These are phyloP conservation scores for Edolisoma coerulescens DNA, from an alignment of 2,113 vertebrate species.

Conservation along the genomic window DNA sequence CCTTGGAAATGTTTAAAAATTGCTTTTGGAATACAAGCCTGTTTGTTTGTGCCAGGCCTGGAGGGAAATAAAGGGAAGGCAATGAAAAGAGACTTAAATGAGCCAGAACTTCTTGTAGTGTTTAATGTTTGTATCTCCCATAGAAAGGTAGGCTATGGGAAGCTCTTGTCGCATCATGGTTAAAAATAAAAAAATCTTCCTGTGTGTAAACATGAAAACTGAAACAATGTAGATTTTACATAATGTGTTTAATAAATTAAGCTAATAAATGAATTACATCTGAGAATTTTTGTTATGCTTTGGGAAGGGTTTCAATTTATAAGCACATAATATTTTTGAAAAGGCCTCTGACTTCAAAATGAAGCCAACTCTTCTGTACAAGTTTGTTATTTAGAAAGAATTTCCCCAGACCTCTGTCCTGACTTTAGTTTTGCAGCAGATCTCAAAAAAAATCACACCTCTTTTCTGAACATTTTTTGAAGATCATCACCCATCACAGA, in stretches of 20 bases:
- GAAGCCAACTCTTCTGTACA: background rate
- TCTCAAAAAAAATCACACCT: background rate
- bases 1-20: slow-evolving; percentile 24
- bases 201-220: slow-evolving; percentile 73
- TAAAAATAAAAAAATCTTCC: slow-evolving; percentile 35
- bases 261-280: slow-evolving; percentile 62
- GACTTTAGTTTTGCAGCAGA: background rate
- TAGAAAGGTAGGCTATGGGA: slow-evolving; percentile 46
- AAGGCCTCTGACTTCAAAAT: background rate
- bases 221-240: slow-evolving; percentile 76
- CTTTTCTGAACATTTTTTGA: background rate
- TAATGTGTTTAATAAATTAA: slow-evolving; percentile 77
- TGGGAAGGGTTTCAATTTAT: background rate
- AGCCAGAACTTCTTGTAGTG: slow-evolving; percentile 65
- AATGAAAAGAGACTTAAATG: slow-evolving; percentile 67
- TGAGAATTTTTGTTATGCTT: slow-evolving; percentile 43
- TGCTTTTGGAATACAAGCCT: slow-evolving; percentile 29
- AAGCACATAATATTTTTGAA: background rate
- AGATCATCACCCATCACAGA: rapidly evolving
- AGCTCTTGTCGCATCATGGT: slow-evolving; percentile 50
- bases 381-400: background rate
- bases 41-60: background rate
- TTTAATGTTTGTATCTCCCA: slow-evolving; percentile 60
- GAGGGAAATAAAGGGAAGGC: slow-evolving; percentile 53
- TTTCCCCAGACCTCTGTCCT: background rate